Evolutionary conservation across 2,113 vertebrate species (phyloP).

Genomic region (Bagarius yarrelli): DNA sequence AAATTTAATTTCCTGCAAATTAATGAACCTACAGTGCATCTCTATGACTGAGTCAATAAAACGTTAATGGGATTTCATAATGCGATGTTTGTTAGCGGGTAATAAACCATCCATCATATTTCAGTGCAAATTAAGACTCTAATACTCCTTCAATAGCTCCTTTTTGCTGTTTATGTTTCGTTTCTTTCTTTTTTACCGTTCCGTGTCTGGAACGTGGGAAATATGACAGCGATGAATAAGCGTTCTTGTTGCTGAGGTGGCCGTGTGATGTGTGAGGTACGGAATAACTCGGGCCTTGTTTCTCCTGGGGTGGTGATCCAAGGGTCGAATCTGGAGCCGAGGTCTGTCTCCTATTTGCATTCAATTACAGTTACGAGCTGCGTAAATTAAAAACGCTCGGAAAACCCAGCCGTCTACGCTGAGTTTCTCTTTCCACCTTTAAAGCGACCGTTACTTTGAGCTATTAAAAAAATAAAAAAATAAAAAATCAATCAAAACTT

Average conservation of each 20-base stretch:
- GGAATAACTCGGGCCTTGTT: conserved; percentile 65
- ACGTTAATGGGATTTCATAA: conserved; percentile 12
- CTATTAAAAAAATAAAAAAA: conserved; percentile 67
- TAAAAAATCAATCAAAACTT: conserved; percentile 15
- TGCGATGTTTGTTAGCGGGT: conserved; percentile 44
- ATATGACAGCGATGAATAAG: conserved; percentile 60
- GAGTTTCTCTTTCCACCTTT: conserved; percentile 43
- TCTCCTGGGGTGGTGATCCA: conserved; percentile 61
- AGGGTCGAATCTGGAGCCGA: conserved; percentile 59
- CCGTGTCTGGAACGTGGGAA: conserved; percentile 56
- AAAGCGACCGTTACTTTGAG: conserved; percentile 60
- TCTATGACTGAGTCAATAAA: conserved; percentile 17
- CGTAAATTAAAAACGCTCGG: conserved; percentile 54
- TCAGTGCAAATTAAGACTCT: conserved; percentile 10
- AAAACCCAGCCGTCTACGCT: neutral
- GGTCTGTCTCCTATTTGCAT: conserved; percentile 58
- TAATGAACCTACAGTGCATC: neutral
- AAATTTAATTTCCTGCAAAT: conserved; percentile 12
- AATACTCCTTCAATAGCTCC: conserved; percentile 42
- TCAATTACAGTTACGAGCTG: conserved; percentile 56
- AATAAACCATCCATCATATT: conserved; percentile 45
- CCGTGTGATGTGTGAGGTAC: conserved; percentile 37
- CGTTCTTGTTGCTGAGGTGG: conserved; percentile 51
- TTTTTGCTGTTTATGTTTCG: conserved; percentile 50
- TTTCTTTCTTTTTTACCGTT: conserved; percentile 50